phyloP scores from a whole-genome alignment of 2,113 vertebrate species.

The Syrrhaptes paradoxus region DNA sequence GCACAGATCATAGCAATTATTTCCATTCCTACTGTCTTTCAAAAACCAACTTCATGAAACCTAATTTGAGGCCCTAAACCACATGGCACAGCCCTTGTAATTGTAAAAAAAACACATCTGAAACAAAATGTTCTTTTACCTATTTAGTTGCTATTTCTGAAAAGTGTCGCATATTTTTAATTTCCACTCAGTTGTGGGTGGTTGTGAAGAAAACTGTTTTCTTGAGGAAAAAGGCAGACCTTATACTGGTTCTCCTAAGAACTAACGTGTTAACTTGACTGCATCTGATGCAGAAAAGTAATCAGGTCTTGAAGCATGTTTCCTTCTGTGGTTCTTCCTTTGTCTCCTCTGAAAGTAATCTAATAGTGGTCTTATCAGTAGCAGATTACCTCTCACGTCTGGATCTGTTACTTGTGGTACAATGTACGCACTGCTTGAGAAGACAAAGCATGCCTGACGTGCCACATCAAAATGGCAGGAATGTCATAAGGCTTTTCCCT shows the following conservation, averaged over 20 bases:
- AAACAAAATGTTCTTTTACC: neutral
- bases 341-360: neutral
- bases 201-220: neutral
- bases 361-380: neutral
- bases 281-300: neutral
- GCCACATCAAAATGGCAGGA: neutral
- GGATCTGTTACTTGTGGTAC: neutral
- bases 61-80: neutral
- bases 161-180: neutral
- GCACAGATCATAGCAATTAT: neutral
- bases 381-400: neutral
- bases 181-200: neutral
- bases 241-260: neutral
- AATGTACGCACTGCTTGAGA: neutral
- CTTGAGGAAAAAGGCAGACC: neutral
- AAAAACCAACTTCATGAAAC: neutral
- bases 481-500: neutral
- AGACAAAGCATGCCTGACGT: neutral
- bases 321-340: neutral
- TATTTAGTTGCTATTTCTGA: neutral
- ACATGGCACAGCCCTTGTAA: neutral
- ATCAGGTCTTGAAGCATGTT: neutral
- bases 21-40: constrained; percentile 12
- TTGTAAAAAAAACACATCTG: neutral
- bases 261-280: neutral